Conservation (phyloP, 2,797 vertebrate species). For the Phrynocephalus forsythii region DNA sequence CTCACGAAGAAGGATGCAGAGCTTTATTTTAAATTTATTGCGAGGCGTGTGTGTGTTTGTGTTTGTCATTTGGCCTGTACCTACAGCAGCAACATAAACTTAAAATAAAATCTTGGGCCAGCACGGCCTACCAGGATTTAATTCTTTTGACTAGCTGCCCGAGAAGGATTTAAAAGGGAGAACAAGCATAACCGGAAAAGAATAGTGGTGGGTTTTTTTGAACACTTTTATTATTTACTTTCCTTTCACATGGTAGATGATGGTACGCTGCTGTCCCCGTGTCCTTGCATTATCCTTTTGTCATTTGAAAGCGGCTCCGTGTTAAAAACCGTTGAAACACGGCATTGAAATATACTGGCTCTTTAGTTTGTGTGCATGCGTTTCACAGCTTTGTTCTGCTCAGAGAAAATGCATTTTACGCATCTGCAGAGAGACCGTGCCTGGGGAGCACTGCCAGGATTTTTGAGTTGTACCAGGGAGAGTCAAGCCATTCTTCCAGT, state of each 20-base stretch:
- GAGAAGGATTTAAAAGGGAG: not conserved
- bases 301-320: not conserved
- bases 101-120: not conserved
- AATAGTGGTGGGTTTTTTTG: not conserved
- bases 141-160: not conserved
- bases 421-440: not conserved
- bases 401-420: not conserved
- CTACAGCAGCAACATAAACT: not conserved
- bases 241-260: not conserved
- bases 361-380: not conserved
- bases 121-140: not conserved
- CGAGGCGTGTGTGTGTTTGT: not conserved
- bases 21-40: not conserved
- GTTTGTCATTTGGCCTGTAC: not conserved
- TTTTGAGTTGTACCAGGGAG: not conserved
- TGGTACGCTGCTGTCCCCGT: not conserved
- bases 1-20: too few species aligned
- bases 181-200: not conserved
- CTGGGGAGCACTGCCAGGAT: not conserved
- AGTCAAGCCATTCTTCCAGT: not conserved
- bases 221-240: not conserved
- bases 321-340: not conserved
- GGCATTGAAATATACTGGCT: not conserved
- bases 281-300: not conserved
- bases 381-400: conserved; percentile 8